Evolutionary conservation across 1,140 invertebrate genomes (phyloP).

Genomic region (Pseudomyrmex pallidus): DNA sequence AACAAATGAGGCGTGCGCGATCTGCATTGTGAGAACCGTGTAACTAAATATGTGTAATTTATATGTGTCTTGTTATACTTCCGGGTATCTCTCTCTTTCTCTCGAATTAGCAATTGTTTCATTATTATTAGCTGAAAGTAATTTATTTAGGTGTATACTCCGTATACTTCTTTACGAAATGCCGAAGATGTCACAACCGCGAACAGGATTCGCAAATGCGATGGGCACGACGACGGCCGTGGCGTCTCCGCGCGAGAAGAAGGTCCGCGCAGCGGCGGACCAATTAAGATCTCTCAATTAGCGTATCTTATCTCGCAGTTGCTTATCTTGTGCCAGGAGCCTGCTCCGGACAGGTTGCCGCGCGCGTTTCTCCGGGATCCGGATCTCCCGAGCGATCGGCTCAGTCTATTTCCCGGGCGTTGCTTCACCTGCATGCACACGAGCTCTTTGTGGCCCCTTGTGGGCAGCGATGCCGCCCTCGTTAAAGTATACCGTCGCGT

Average conservation of each 20-base stretch:
- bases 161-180: neutral
- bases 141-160: too few relatives aligned
- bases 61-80: neutral
- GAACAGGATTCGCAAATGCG: constrained; percentile 22
- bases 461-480: constrained; percentile 61
- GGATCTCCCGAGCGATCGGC: constrained; percentile 26
- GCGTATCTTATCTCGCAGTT: constrained; percentile 78
- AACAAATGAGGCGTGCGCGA: constrained; percentile 25
- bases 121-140: neutral
- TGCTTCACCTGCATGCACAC: constrained; percentile 57
- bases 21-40: constrained; percentile 2
- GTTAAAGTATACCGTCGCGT: constrained; percentile 59
- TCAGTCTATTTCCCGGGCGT: constrained; percentile 61
- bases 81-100: neutral
- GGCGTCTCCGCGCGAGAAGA: constrained; percentile 47
- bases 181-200: neutral
- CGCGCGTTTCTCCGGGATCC: constrained; percentile 50
- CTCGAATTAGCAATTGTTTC: neutral
- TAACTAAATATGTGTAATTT: neutral
- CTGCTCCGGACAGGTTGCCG: constrained; percentile 65
- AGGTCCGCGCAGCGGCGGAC: constrained; percentile 50
- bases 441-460: constrained; percentile 55
- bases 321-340: constrained; percentile 63
- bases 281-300: constrained; percentile 82
- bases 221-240: neutral